Conservation (phyloP, 2,888 invertebrate genomes). For the Drosophila barbarae region DNA sequence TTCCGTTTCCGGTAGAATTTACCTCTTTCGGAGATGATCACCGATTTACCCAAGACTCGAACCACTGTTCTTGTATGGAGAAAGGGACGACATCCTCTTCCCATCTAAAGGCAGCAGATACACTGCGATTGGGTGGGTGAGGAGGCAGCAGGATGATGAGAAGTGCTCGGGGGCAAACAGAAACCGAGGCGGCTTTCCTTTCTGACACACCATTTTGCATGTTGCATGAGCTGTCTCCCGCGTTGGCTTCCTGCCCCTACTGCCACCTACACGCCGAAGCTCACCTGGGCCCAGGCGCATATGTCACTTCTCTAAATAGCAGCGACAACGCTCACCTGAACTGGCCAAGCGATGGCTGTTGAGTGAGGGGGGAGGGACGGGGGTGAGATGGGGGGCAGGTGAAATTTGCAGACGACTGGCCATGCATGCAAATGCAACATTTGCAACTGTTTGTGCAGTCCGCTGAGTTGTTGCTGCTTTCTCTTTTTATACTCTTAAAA, state of each 20-base stretch:
- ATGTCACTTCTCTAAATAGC: constrained; percentile 73
- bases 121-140: not conserved
- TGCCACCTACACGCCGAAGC: not conserved
- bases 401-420: constrained; percentile 52
- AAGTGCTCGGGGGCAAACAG: constrained; percentile 13
- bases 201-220: constrained; percentile 70
- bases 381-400: not conserved
- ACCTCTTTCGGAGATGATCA: not conserved
- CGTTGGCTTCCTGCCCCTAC: constrained; percentile 8
- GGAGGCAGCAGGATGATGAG: not conserved
- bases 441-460: constrained; percentile 65
- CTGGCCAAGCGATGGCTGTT: constrained; percentile 28
- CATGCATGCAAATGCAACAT: constrained; percentile 74
- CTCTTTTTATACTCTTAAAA: constrained; percentile 4
- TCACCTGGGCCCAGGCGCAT: constrained; percentile 46
- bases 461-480: constrained; percentile 47
- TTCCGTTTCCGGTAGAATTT: not conserved
- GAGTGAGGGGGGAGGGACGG: not conserved
- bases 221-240: constrained; percentile 53
- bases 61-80: constrained; percentile 28
- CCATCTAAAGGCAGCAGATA: constrained; percentile 26
- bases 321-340: constrained; percentile 54
- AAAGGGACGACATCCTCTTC: constrained; percentile 4
- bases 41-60: not conserved
- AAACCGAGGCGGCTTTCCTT: constrained; percentile 54